Conservation (phyloP, 2,113 vertebrate species). For the Theropithecus gelada region DNA sequence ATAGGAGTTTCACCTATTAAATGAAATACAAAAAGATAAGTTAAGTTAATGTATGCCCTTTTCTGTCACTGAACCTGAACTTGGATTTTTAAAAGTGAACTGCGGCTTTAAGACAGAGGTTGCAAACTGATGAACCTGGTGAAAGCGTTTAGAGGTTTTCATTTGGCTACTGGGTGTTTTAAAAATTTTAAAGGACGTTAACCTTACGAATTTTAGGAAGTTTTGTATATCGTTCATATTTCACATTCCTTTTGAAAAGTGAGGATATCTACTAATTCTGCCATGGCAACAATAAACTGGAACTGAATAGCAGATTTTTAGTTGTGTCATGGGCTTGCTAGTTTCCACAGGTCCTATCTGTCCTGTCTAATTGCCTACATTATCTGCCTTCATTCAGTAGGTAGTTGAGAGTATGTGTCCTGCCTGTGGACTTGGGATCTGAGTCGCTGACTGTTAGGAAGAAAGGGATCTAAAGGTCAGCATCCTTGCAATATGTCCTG, state of each 20-base stretch:
- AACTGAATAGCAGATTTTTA: not conserved
- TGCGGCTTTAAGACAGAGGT: not conserved
- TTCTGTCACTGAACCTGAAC: not conserved
- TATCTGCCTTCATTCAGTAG: not conserved
- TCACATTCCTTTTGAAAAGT: not conserved
- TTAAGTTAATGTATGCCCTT: not conserved
- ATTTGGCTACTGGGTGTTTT: not conserved
- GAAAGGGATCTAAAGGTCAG: not conserved
- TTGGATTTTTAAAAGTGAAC: not conserved
- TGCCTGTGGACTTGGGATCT: not conserved
- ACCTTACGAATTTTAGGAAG: not conserved
- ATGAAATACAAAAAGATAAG: not conserved
- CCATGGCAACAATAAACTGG: not conserved
- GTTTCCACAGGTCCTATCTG: not conserved
- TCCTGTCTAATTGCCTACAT: rapidly evolving
- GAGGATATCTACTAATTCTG: not conserved
- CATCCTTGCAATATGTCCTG: not conserved
- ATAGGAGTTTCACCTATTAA: not conserved
- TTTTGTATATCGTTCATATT: not conserved
- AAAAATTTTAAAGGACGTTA: not conserved
- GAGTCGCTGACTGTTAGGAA: not conserved
- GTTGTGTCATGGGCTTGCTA: not conserved
- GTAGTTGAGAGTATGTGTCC: not conserved
- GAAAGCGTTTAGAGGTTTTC: not conserved
- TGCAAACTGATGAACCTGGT: not conserved